Conservation (phyloP, 1,140 invertebrate species). For the Psilanteris sp. region DNA sequence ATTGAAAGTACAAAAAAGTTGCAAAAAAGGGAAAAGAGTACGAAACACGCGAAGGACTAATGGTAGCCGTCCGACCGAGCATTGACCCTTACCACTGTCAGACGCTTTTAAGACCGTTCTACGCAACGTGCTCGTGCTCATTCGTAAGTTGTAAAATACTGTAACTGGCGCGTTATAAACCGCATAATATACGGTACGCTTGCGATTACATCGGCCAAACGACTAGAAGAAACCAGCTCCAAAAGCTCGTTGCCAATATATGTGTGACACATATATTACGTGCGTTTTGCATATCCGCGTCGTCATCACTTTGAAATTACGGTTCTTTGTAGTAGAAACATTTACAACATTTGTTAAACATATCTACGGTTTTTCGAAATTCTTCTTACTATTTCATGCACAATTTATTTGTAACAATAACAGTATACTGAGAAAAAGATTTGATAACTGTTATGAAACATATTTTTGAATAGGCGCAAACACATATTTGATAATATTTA, state of each 20-base stretch:
- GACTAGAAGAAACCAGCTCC: conserved; percentile 40
- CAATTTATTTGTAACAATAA: no score
- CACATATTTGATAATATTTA: no score
- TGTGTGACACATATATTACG: conserved; percentile 42
- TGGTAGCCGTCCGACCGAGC: conserved; percentile 22
- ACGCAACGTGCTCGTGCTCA: conserved; percentile 32
- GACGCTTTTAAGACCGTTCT: conserved; percentile 13
- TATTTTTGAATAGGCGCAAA: no score
- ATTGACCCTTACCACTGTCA: conserved; percentile 48
- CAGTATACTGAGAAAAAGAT: no score
- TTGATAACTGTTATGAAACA: no score
- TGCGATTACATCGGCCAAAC: conserved; percentile 49
- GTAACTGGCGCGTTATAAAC: conserved; percentile 49
- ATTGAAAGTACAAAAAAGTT: conserved; percentile 34
- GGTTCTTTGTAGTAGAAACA: conserved; percentile 43
- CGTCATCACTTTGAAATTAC: conserved; percentile 48
- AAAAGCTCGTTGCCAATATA: conserved; percentile 46
- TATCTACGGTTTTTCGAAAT: no score
- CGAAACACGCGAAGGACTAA: conserved; percentile 19
- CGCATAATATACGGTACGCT: conserved; percentile 47
- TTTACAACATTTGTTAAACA: no score
- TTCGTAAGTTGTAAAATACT: conserved; percentile 56
- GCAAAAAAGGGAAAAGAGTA: conserved; percentile 7
- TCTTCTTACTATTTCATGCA: no score
- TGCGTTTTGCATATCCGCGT: conserved; percentile 43